Percentiles rank a stretch among this genome's conserved stretches.
phyloP scores from a whole-genome alignment of 2,113 vertebrate species.

The Mus pahari region DNA sequence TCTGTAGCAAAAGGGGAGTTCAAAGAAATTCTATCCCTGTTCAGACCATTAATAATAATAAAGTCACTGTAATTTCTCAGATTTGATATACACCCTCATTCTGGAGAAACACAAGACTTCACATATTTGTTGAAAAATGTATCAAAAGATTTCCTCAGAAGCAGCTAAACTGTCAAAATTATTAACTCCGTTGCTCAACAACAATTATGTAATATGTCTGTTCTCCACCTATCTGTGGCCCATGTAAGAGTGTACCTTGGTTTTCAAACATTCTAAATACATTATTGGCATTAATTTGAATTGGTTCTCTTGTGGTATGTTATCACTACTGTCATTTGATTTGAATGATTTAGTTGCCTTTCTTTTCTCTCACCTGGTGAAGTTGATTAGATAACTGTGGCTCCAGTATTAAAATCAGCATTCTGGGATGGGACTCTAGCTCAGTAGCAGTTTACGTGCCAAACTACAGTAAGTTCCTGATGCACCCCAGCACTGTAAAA shows the following conservation, averaged over 20 bases:
- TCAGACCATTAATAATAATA: conserved; percentile 71
- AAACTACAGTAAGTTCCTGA: neutral
- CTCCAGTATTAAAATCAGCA: neutral
- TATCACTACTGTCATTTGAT: conserved; percentile 28
- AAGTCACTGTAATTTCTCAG: conserved; percentile 16
- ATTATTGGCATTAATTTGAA: neutral
- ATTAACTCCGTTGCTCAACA: conserved; percentile 2
- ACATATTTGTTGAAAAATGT: conserved; percentile 16
- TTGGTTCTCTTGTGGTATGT: neutral
- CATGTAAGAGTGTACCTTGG: neutral
- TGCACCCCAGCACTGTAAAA: neutral
- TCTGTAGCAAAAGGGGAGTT: conserved; percentile 54
- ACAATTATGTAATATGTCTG: neutral
- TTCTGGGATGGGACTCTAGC: neutral
- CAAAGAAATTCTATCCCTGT: conserved; percentile 58
- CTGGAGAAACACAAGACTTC: conserved; percentile 1
- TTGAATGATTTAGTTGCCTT: neutral
- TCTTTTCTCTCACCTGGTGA: neutral
- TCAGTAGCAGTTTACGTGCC: neutral
- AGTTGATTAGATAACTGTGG: neutral
- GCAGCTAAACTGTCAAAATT: neutral
- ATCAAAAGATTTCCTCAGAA: conserved; percentile 9
- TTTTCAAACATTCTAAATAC: conserved; percentile 8
- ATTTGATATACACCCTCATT: conserved; percentile 23
- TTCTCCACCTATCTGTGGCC: neutral